phyloP scores from a whole-genome alignment of 2,888 invertebrate genomes.

The Amiota minor region DNA sequence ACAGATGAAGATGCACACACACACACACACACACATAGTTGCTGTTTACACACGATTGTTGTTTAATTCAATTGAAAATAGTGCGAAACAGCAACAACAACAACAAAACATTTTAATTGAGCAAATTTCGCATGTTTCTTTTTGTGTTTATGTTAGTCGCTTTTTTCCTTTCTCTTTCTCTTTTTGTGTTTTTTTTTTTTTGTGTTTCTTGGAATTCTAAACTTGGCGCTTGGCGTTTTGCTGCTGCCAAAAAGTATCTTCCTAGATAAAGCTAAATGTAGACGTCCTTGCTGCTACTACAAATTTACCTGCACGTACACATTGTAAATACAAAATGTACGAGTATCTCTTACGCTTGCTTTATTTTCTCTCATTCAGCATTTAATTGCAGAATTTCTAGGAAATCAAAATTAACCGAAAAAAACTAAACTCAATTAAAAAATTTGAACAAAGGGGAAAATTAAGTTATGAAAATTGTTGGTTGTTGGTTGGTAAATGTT shows the following conservation, averaged over 20 bases:
- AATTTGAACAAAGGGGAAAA: conserved; percentile 5
- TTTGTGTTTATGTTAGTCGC: background rate
- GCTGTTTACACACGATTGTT: conserved; percentile 34
- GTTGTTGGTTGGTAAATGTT: background rate
- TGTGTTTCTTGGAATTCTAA: conserved; percentile 60
- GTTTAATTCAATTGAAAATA: conserved; percentile 67
- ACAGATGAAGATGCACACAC: too few species aligned
- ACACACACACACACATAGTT: conserved; percentile 11
- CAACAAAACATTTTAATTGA: conserved; percentile 60
- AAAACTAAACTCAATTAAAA: conserved; percentile 5
- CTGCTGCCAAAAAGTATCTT: background rate
- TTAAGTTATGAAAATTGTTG: background rate
- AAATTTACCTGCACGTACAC: conserved; percentile 54
- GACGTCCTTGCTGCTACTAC: conserved; percentile 26
- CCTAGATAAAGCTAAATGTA: conserved; percentile 10
- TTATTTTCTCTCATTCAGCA: conserved; percentile 24
- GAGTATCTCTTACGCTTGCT: conserved; percentile 58
- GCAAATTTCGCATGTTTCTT: conserved; percentile 45
- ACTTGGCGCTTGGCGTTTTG: conserved; percentile 67
- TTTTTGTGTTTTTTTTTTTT: conserved; percentile 5
- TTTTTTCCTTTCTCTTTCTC: background rate
- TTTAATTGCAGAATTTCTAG: conserved; percentile 44
- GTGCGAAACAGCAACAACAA: conserved; percentile 55
- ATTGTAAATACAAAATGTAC: conserved; percentile 43
- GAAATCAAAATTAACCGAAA: conserved; percentile 56